These are phyloP conservation scores for Nylanderia fulva DNA, from an alignment of 1,140 invertebrate species.

Conservation along the genomic window DNA sequence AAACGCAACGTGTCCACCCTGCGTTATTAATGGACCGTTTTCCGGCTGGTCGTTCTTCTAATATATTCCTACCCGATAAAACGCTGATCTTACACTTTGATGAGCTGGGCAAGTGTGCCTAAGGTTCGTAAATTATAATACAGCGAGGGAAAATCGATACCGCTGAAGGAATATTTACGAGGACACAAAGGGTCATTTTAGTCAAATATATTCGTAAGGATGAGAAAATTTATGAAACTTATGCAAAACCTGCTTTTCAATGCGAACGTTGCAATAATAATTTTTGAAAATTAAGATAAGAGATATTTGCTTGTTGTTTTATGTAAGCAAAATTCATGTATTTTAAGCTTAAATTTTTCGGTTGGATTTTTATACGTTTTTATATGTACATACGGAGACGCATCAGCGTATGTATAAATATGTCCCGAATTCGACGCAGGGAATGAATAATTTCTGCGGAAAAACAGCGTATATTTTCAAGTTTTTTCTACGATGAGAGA, in stretches of 20 bases:
- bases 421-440: neutral
- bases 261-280: too few species aligned
- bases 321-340: too few species aligned
- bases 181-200: too few species aligned
- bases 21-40: constrained; percentile 27
- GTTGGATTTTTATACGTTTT: too few species aligned
- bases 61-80: constrained; percentile 3
- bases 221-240: too few species aligned
- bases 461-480: constrained; percentile 29
- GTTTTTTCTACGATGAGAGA: constrained; percentile 8
- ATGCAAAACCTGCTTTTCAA: too few species aligned
- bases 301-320: too few species aligned
- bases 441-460: neutral
- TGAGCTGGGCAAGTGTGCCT: too few species aligned
- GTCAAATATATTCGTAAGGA: too few species aligned
- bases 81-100: neutral
- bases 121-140: neutral
- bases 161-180: neutral
- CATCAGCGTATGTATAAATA: constrained; percentile 16
- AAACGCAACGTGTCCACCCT: constrained; percentile 27
- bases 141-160: neutral
- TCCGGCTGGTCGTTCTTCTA: constrained; percentile 7
- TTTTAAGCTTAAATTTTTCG: too few species aligned
- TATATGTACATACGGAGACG: neutral
- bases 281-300: too few species aligned